These are phyloP conservation scores for Typhlomys cinereus DNA, from an alignment of 2,113 vertebrate species.

Conservation along the genomic window DNA sequence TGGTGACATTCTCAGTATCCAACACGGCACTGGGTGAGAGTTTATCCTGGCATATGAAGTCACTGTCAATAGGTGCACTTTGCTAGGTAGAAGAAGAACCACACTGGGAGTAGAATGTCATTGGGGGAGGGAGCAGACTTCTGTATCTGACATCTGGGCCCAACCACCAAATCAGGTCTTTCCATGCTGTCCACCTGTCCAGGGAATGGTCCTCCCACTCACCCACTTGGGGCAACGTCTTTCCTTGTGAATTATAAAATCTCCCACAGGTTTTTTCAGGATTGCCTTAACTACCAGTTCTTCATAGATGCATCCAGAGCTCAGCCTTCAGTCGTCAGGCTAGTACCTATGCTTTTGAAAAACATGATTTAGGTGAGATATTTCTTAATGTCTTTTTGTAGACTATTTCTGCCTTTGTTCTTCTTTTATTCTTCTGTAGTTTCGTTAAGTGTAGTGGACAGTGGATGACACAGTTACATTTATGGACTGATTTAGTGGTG, in stretches of 20 bases:
- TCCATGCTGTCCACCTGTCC: too few relatives aligned
- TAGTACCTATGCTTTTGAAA: too few relatives aligned
- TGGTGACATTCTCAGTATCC: constrained; percentile 41
- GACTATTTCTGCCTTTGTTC: not conserved
- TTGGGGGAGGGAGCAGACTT: constrained; percentile 16
- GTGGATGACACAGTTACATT: not conserved
- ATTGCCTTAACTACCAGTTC: too few relatives aligned
- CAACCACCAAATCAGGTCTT: too few relatives aligned
- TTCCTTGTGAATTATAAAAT: too few relatives aligned
- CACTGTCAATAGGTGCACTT: not conserved
- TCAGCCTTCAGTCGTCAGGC: too few relatives aligned
- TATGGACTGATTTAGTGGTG: not conserved
- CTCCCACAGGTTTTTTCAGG: too few relatives aligned
- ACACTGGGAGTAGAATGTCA: not conserved
- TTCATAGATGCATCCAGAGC: too few relatives aligned
- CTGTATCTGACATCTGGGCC: not conserved
- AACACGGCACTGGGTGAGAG: constrained; percentile 23
- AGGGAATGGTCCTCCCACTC: too few relatives aligned
- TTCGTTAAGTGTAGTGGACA: not conserved
- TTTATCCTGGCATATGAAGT: constrained; percentile 66
- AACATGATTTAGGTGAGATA: not conserved
- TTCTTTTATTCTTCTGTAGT: not conserved
- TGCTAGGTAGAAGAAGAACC: constrained; percentile 41
- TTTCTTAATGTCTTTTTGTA: not conserved
- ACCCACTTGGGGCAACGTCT: too few relatives aligned